Conservation (phyloP, 2,113 vertebrate species). For the Lycocorax pyrrhopterus region DNA sequence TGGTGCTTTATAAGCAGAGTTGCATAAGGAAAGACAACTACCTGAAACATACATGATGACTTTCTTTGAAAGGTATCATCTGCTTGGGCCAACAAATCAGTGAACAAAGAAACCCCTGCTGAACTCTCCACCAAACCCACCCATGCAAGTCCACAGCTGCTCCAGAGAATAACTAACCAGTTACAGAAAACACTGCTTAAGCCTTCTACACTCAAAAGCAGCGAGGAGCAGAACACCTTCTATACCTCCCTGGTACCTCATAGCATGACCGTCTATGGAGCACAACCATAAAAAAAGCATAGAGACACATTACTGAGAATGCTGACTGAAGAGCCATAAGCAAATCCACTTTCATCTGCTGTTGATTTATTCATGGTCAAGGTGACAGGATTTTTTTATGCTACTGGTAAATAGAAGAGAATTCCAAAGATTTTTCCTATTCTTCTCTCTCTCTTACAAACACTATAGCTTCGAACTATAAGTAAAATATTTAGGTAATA, state of each 20-base stretch:
- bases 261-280: not conserved
- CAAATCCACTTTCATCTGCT: not conserved
- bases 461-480: fast-evolving
- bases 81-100: not conserved
- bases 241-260: too few species aligned
- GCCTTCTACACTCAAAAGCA: not conserved
- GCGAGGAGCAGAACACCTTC: not conserved
- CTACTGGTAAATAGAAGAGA: not conserved
- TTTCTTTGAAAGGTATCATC: not conserved
- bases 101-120: not conserved
- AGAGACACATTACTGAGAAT: not conserved
- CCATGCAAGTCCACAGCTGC: not conserved
- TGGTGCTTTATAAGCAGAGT: not conserved
- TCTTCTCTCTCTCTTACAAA: not conserved
- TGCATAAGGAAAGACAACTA: not conserved
- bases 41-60: fast-evolving
- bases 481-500: not conserved
- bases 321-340: not conserved
- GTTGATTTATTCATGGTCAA: not conserved
- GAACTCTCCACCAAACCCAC: not conserved
- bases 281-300: fast-evolving
- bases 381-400: not conserved
- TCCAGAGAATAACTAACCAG: not conserved
- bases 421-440: not conserved
- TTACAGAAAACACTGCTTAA: not conserved